Evolutionary conservation across 2,888 invertebrate species (phyloP), one percentile per base, ranked within the genome.

Genomic region (Patella depressa): DNA sequence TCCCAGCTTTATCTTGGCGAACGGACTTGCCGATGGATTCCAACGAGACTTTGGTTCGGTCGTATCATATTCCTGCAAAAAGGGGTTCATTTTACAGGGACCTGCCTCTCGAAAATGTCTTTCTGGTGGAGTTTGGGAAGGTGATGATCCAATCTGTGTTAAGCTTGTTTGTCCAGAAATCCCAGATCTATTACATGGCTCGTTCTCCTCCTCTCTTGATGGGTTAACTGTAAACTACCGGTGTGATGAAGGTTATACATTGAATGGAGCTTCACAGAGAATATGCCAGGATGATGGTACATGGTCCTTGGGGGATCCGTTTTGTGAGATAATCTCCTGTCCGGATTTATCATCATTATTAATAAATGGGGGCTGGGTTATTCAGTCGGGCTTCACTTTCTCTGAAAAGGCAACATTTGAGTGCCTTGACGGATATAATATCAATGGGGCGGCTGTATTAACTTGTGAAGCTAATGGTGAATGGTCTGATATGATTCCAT

Each of bases 81-180:
- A 95, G 76, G 97, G 96, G 0, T 97, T 95, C 92, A 96, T 96
- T 90, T 95, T 97, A 80, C 96, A 97, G 0, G 98, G 98, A 0
- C 93, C 96, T 0, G 95, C 95, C 87, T 96, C 96, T 89, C 93
- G 98, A 75, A 94, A 95, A 4, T 93, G 92, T 81, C 84, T 87
- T 55, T 88, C 87, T 17, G 86, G 88, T 78, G 91, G 90, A 11
- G 69, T 79, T 1, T 91, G 90, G 90, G 87, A 85, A 73, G 88
- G 85, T 0, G 81, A 80, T 17, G 81, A 83, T 24, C 84, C 89
- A 4, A 45, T 80, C 0, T 90, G 90, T 82, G 80, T 84, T 1
- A 85, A 82, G 75, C 81, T 87, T 34, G 78, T 79, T 14, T 89
- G 90, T 77, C 82, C 81, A 2, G 45, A 75, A 17, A 87, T 88